Evolutionary conservation across 53 echinoderm and acorn worm species (phyloP).

Genomic region (Holothuria scabra): DNA sequence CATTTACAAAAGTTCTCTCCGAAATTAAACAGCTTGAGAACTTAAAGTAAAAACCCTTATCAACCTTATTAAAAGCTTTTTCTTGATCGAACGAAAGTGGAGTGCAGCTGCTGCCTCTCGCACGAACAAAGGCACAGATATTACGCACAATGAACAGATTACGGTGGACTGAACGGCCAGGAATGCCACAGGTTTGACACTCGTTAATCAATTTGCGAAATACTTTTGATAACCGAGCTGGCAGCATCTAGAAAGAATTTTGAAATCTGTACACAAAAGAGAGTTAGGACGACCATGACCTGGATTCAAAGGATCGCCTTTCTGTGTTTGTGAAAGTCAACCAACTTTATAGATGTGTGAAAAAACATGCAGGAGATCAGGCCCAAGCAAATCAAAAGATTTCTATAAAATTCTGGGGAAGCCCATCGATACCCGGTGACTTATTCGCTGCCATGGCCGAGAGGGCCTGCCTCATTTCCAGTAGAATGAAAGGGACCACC

Average conservation of each 20-base stretch:
- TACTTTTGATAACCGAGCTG: slow-evolving; percentile 32
- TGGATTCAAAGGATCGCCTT: slow-evolving; percentile 49
- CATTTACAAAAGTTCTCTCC: slow-evolving; percentile 45
- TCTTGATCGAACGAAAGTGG: slow-evolving; percentile 56
- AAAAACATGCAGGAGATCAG: slow-evolving; percentile 6
- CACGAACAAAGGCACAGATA: slow-evolving; percentile 20
- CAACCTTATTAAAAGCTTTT: slow-evolving; percentile 65
- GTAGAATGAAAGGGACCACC: neutral
- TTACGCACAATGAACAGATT: slow-evolving; percentile 67
- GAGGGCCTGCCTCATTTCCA: slow-evolving; percentile 7
- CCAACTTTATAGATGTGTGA: neutral
- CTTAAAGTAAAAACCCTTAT: slow-evolving; percentile 50
- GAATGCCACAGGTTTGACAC: slow-evolving; percentile 62
- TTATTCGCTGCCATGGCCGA: slow-evolving; percentile 37
- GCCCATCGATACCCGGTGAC: slow-evolving; percentile 64
- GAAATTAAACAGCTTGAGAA: slow-evolving; percentile 39
- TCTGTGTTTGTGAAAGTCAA: slow-evolving; percentile 37
- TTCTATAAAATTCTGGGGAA: slow-evolving; percentile 59
- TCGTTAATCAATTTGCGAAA: slow-evolving; percentile 28
- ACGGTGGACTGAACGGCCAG: slow-evolving; percentile 65
- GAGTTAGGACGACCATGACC: slow-evolving; percentile 43
- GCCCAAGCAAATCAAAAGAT: slow-evolving; percentile 53
- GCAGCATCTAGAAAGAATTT: slow-evolving; percentile 58
- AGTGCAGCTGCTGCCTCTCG: slow-evolving; percentile 24
- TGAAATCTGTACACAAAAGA: slow-evolving; percentile 66